A percentile compares a stretch with the other conserved stretches of the same genome.
phyloP scores from a whole-genome alignment of 2,888 invertebrate species.

The Pelosia muscerda region DNA sequence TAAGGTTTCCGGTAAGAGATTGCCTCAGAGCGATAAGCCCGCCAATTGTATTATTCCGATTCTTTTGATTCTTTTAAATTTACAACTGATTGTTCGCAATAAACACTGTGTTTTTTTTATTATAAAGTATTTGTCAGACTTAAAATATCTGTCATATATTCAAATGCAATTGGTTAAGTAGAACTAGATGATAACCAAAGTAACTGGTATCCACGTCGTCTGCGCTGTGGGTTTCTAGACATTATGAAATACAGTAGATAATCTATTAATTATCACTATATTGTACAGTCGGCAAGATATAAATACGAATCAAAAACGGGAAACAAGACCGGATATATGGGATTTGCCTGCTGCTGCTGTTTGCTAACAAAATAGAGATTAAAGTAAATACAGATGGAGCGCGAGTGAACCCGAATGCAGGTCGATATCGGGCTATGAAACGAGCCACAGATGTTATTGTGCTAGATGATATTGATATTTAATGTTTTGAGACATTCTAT shows the following conservation, averaged over 20 bases:
- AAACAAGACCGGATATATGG: slow-evolving; percentile 41
- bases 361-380: slow-evolving; percentile 64
- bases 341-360: slow-evolving; percentile 54
- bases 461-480: not conserved
- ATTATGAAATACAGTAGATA: not conserved
- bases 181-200: too few species aligned
- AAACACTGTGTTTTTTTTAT: too few species aligned
- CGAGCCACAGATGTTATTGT: slow-evolving; percentile 1
- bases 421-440: slow-evolving; percentile 32
- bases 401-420: slow-evolving; percentile 47
- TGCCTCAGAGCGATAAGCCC: too few species aligned
- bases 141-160: too few species aligned
- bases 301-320: slow-evolving; percentile 32
- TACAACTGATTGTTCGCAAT: too few species aligned
- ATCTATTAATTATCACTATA: not conserved
- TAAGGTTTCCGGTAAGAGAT: too few species aligned
- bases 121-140: too few species aligned
- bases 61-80: too few species aligned
- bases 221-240: too few species aligned
- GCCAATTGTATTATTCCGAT: too few species aligned
- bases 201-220: too few species aligned
- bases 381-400: slow-evolving; percentile 65
- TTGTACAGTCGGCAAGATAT: slow-evolving; percentile 24
- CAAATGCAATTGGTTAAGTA: too few species aligned
- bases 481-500: not conserved